Conservation (phyloP, 2,888 invertebrate genomes). For the Agrotis clavis region DNA sequence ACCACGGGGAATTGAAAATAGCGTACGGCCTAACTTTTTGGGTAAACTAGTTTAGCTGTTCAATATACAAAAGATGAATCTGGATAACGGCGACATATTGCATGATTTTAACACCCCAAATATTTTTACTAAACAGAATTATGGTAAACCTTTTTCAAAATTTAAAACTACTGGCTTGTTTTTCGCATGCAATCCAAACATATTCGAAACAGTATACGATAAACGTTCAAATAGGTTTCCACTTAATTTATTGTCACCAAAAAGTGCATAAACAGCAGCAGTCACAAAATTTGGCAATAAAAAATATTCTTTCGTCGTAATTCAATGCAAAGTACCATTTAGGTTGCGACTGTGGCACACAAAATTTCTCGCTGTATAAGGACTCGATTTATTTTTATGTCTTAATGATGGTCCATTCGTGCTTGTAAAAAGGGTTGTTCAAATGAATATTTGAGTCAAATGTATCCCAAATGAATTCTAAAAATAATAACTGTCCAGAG, state of each 20-base stretch:
- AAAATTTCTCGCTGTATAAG: slow-evolving; percentile 39
- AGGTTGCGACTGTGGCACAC: slow-evolving; percentile 35
- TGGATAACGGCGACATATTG: not conserved
- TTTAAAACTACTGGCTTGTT: not conserved
- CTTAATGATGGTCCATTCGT: slow-evolving; percentile 29
- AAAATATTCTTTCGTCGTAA: slow-evolving; percentile 54
- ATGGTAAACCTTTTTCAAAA: not conserved
- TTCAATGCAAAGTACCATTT: slow-evolving; percentile 62
- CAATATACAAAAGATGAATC: not conserved
- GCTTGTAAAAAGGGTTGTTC: slow-evolving; percentile 21
- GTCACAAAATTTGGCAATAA: slow-evolving; percentile 58
- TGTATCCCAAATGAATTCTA: slow-evolving; percentile 19
- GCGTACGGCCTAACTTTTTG: slow-evolving; percentile 14
- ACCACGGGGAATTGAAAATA: slow-evolving; percentile 57
- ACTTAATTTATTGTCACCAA: slow-evolving; percentile 46
- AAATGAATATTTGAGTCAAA: slow-evolving; percentile 12
- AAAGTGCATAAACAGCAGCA: slow-evolving; percentile 58
- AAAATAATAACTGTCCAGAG: slow-evolving; percentile 2
- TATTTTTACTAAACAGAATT: not conserved
- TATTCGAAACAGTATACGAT: slow-evolving; percentile 19
- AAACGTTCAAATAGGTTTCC: slow-evolving; percentile 32
- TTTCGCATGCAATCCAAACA: not conserved
- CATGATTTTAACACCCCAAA: not conserved
- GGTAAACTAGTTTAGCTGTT: slow-evolving; percentile 25
- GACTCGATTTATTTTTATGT: slow-evolving; percentile 40